Percentiles rank a stretch among this genome's conserved stretches.
phyloP scores from a whole-genome alignment of 2,797 vertebrate genomes.

The Alcedo atthis region DNA sequence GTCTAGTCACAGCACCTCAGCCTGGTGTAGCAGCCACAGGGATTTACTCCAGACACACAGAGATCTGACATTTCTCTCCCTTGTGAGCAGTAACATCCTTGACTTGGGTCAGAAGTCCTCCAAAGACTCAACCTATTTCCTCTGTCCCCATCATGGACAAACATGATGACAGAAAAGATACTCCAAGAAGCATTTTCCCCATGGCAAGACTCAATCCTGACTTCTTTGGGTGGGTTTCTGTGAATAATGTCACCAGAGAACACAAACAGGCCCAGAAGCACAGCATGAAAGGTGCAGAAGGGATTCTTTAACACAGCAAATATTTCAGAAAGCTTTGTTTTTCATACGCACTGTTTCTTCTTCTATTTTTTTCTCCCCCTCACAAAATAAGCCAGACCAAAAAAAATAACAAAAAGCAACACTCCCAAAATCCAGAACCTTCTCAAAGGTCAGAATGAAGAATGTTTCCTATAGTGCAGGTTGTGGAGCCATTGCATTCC shows the following conservation, averaged over 20 bases:
- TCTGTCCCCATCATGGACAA: neutral
- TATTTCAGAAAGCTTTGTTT: neutral
- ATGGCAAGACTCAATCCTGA: neutral
- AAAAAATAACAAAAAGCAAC: neutral
- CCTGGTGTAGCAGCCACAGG: fast-evolving
- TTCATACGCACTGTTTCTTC: neutral
- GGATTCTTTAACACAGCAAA: neutral
- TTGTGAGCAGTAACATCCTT: neutral
- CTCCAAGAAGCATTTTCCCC: neutral
- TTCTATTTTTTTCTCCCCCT: neutral
- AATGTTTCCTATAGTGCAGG: neutral
- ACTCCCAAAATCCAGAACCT: neutral
- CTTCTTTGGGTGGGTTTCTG: neutral
- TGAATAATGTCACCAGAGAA: neutral
- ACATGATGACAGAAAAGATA: neutral
- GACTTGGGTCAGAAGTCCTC: neutral
- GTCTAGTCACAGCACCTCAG: neutral
- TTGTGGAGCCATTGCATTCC: conserved; percentile 8
- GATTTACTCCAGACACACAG: neutral
- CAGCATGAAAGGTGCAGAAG: neutral
- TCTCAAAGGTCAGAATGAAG: neutral
- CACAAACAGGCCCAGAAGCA: neutral
- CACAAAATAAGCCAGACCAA: neutral
- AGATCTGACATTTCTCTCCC: neutral
- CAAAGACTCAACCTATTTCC: neutral